A percentile compares a stretch with the other conserved stretches of the same genome.
Conservation (phyloP, 2,888 invertebrate genomes). For the Frankliniella fusca region DNA sequence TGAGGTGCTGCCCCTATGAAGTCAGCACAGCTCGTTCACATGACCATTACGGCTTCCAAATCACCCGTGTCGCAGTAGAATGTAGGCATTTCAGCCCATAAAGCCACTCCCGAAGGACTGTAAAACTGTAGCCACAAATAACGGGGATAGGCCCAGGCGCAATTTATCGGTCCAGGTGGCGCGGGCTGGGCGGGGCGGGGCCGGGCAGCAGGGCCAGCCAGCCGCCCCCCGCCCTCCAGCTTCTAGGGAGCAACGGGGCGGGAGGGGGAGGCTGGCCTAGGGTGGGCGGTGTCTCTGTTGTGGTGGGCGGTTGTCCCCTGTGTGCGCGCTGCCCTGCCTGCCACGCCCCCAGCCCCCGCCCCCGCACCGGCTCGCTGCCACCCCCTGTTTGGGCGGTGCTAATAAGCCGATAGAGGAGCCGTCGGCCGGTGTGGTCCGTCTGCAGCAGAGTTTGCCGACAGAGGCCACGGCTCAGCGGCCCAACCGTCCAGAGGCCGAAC, state of each 20-base stretch:
- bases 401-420: too few species aligned
- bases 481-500: neutral
- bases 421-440: neutral
- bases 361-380: neutral
- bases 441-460: neutral
- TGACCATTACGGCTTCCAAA: neutral
- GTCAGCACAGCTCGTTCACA: neutral
- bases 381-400: neutral
- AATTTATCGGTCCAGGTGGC: conserved; percentile 19
- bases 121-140: conserved; percentile 23
- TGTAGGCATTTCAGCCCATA: conserved; percentile 16
- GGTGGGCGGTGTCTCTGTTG: conserved; percentile 2
- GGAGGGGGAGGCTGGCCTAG: neutral
- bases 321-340: neutral
- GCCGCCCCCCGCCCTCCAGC: neutral
- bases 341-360: neutral
- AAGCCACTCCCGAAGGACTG: conserved; percentile 8
- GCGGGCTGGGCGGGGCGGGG: neutral
- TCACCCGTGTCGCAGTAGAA: neutral
- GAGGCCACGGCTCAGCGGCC: neutral
- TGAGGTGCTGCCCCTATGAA: neutral
- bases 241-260: neutral
- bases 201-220: too few species aligned
- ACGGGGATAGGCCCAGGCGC: neutral
- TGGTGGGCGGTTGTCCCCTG: neutral